phyloP scores from a whole-genome alignment of 2,888 invertebrate species.

The Sinhomidia bicolor region DNA sequence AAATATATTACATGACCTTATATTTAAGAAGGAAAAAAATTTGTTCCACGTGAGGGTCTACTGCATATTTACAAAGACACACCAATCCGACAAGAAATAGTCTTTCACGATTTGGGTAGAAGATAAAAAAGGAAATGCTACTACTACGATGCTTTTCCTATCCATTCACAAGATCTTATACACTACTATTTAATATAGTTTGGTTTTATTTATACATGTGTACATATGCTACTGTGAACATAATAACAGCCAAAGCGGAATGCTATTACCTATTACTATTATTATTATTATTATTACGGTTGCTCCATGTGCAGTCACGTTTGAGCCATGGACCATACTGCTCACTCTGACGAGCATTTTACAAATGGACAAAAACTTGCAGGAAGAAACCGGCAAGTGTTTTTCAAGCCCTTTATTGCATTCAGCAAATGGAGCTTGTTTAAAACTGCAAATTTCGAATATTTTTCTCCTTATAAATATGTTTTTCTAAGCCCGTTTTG shows the following conservation, averaged over 20 bases:
- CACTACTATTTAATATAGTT: too few relatives aligned
- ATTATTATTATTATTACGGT: background rate
- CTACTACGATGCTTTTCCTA: background rate
- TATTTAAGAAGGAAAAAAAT: background rate
- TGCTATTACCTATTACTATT: too few relatives aligned
- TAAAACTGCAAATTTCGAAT: slow-evolving; percentile 12
- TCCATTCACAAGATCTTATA: too few relatives aligned
- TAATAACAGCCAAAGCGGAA: background rate
- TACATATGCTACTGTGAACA: slow-evolving; percentile 5
- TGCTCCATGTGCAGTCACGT: slow-evolving; percentile 2
- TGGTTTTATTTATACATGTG: too few relatives aligned
- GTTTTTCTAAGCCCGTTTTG: background rate
- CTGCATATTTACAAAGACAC: background rate
- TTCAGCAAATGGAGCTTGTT: slow-evolving; percentile 16
- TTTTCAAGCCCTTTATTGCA: slow-evolving; percentile 36
- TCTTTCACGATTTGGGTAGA: background rate
- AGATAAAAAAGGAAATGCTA: slow-evolving; percentile 8
- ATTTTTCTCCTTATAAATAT: too few relatives aligned
- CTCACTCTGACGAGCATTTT: background rate
- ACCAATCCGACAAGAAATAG: background rate
- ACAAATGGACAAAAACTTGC: background rate
- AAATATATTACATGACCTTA: background rate
- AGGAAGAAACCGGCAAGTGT: background rate
- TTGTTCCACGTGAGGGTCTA: background rate
- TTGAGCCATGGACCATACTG: background rate